Evolutionary conservation across 2,113 vertebrate species (phyloP), one percentile per base, ranked within the genome.

Genomic region (Erpornis zantholeuca): DNA sequence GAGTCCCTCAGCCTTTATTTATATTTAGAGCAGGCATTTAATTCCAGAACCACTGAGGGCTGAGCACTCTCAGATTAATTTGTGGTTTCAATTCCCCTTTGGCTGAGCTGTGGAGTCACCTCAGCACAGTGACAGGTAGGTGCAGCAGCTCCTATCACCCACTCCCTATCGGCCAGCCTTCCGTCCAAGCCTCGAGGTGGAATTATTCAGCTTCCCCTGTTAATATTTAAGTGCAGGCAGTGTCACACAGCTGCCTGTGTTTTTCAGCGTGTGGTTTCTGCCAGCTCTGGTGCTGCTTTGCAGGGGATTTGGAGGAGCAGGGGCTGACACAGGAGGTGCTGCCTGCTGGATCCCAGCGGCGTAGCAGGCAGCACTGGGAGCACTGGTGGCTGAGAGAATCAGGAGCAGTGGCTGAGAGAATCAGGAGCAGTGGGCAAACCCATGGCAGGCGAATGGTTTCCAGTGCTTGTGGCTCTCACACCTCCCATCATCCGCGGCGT

Each of bases 401-500:
- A 0, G 2, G 35, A 82, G 52, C 0, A n/a, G n/a, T n/a, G n/a
- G n/a, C n/a, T n/a, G 0, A 52, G 40, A 44, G 22, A 72, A n/a
- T 25, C 20, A 17, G 7, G 44, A 35, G 5, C 31, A 15, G 35
- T 6, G 38, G 61, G 4, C 50, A 65, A 85, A 68, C 12, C 31
- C 1, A 0, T 2, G 31, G 69, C 4, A 21, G 25, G 19, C 11
- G n/a, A 16, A 71, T 0, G 2, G 5, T 27, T 90, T 33, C 38
- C 77, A 31, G 45, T 11, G 38, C 50, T 60, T 21, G 53, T 59
- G 91, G 42, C 53, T 84, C 40, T 52, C 24, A 7, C 47, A 6
- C 28, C 31, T 84, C 36, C 64, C 31, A 11, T 24, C 38, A n/a
- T 9, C 36, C 20, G 7, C 7, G 40, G 9, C 12, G 40, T 15